These are phyloP conservation scores for Leuctra nigra DNA, from an alignment of 2,888 invertebrate genomes.

Conservation along the genomic window DNA sequence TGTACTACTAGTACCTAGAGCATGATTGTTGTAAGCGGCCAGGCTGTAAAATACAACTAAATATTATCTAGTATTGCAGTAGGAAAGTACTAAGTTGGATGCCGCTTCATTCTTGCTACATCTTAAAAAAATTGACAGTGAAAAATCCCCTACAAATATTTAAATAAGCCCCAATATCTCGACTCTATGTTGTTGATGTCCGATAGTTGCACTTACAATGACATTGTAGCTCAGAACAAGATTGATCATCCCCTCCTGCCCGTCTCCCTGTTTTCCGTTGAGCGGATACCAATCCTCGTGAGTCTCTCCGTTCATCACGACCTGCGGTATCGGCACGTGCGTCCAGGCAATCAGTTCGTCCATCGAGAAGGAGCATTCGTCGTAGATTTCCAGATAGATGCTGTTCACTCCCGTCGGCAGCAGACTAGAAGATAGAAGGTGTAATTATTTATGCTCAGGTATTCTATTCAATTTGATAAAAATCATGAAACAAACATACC, in stretches of 20 bases:
- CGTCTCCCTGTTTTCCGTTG: constrained; percentile 92
- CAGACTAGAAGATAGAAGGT: constrained; percentile 48
- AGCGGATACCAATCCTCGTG: constrained; percentile 93
- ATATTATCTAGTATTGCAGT: too few relatives aligned
- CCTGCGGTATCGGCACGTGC: constrained; percentile 77
- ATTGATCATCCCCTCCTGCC: constrained; percentile 88
- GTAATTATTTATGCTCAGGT: background rate
- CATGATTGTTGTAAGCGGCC: too few relatives aligned
- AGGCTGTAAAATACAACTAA: too few relatives aligned
- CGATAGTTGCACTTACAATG: constrained; percentile 36
- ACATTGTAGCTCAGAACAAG: constrained; percentile 77
- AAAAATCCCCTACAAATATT: too few relatives aligned
- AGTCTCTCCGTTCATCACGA: constrained; percentile 79
- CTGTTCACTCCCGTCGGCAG: constrained; percentile 84
- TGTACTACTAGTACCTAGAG: too few relatives aligned
- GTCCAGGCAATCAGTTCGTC: constrained; percentile 95
- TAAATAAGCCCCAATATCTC: too few relatives aligned
- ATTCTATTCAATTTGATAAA: too few relatives aligned
- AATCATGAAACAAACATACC: constrained; percentile 58
- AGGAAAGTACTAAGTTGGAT: too few relatives aligned
- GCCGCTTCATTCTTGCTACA: too few relatives aligned
- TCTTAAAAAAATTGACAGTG: too few relatives aligned
- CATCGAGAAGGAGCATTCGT: constrained; percentile 94
- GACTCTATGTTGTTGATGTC: too few relatives aligned
- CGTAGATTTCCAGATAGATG: constrained; percentile 89